Conservation (phyloP, 2,888 invertebrate genomes). For the Rhaphigaster nebulosa region DNA sequence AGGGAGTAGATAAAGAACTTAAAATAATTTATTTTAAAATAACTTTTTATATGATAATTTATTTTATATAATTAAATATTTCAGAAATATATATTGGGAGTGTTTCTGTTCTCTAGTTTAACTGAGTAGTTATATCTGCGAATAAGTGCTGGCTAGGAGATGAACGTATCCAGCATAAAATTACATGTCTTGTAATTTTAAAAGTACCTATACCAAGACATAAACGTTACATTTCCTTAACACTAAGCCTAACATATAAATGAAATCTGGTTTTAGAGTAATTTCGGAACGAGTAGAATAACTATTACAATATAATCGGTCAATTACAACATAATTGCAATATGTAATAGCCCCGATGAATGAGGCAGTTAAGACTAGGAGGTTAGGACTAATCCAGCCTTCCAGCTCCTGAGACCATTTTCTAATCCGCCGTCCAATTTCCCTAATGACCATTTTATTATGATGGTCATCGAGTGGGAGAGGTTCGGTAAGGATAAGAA, state of each 20-base stretch:
- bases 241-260: background rate
- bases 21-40: too few relatives aligned
- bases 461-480: constrained; percentile 29
- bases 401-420: background rate
- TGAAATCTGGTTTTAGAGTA: background rate
- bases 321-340: background rate
- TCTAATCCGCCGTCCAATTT: constrained; percentile 42
- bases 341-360: background rate
- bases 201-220: too few relatives aligned
- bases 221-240: too few relatives aligned
- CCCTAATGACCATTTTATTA: constrained; percentile 55
- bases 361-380: background rate
- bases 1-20: too few relatives aligned
- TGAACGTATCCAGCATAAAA: too few relatives aligned
- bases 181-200: too few relatives aligned
- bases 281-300: background rate
- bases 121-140: too few relatives aligned
- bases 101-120: too few relatives aligned
- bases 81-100: too few relatives aligned
- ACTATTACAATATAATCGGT: background rate
- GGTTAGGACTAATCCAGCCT: background rate
- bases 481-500: constrained; percentile 26
- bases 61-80: too few relatives aligned
- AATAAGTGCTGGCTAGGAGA: too few relatives aligned
- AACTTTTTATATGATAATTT: too few relatives aligned